Base-by-base conservation (phyloP, 2,888 invertebrate species). In the Ichneumoninae sp. region DNA sequence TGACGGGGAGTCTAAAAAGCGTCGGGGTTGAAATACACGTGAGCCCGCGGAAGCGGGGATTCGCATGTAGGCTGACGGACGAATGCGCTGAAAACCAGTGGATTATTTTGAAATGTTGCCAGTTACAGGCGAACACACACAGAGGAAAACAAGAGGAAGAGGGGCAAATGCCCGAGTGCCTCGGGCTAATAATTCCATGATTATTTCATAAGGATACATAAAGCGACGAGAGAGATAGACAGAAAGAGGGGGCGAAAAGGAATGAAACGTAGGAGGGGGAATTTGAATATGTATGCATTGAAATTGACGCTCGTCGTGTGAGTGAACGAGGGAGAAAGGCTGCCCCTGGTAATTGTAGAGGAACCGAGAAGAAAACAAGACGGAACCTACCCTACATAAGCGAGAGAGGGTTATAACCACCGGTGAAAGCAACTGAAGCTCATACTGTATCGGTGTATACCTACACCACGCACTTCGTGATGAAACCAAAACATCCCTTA, bases 401-500 rank as follows among this genome's bases (percentile, higher is more conserved):
- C 26, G 57, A 22, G 57, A 57, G 57, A 57, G 22, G 57, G 26
- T 4, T 57, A 57, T 57, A 57, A 57, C 57, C 22, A 26, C 57
- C 57, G 19, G 57, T 57, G 10, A 30, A 63, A 63, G 16, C 16
- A 5, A 33, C 16, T 30, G 16, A 63, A 63, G 33, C 8, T 47
- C 26, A 33, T 40, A 30, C n/a, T 63, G 26, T 65, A 66, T 36
- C 22, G 1, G 19, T 52, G 40, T 71, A 66, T 57, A 80, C 30
- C 65, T 76, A 57, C 70, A 69, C 60, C 44, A 30, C 70, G 75
- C 76, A 81, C 84, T 83, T 87, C 86, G 89, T 93, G 92, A 93
- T 92, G 91, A 92, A 92, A 93, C 91, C 91, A 92, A 92, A 93
- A 93, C 91, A 92, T 91, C 92, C 92, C 92, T 89, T 88, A 89